Percentiles rank a stretch among this genome's conserved stretches.
These are phyloP conservation scores for Hestina assimilis DNA, from an alignment of 1,140 invertebrate genomes.

Conservation along the genomic window DNA sequence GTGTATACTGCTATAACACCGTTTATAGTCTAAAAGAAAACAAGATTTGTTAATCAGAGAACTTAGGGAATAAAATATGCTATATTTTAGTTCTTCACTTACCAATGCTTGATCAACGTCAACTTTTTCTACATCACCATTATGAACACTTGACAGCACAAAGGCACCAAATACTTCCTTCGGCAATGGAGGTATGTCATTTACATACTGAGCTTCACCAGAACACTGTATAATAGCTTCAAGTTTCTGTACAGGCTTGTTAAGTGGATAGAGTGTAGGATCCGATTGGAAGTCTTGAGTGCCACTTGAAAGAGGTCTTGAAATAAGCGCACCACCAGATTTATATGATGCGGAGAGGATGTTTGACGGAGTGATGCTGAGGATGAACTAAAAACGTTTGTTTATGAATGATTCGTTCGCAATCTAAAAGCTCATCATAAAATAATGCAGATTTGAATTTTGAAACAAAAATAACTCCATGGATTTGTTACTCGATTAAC, in stretches of 20 bases:
- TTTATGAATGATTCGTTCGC: no score
- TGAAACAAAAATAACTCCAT: no score
- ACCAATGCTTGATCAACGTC: slow-evolving; percentile 81
- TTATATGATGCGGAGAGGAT: slow-evolving; percentile 42
- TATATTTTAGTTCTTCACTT: no score
- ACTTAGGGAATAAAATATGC: no score
- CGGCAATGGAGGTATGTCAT: slow-evolving; percentile 80
- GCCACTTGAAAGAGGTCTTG: slow-evolving; percentile 82
- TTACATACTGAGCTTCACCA: slow-evolving; percentile 83
- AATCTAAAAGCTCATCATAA: no score
- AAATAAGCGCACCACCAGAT: slow-evolving; percentile 76
- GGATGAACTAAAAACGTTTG: slow-evolving; percentile 76
- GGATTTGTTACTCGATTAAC: no score
- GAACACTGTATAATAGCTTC: slow-evolving; percentile 84
- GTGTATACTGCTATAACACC: slow-evolving; percentile 84
- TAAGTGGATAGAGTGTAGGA: slow-evolving; percentile 83
- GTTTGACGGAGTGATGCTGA: slow-evolving; percentile 72
- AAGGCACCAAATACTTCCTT: slow-evolving; percentile 84
- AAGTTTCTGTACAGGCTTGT: slow-evolving; percentile 85
- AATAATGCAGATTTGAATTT: no score
- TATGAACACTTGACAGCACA: slow-evolving; percentile 78
- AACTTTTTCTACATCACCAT: slow-evolving; percentile 78
- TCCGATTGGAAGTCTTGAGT: slow-evolving; percentile 84
- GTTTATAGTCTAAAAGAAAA: slow-evolving; percentile 51
- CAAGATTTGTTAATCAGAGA: no score